Base-by-base conservation (phyloP, 2,888 invertebrate genomes). In the Drosophila colorata region DNA sequence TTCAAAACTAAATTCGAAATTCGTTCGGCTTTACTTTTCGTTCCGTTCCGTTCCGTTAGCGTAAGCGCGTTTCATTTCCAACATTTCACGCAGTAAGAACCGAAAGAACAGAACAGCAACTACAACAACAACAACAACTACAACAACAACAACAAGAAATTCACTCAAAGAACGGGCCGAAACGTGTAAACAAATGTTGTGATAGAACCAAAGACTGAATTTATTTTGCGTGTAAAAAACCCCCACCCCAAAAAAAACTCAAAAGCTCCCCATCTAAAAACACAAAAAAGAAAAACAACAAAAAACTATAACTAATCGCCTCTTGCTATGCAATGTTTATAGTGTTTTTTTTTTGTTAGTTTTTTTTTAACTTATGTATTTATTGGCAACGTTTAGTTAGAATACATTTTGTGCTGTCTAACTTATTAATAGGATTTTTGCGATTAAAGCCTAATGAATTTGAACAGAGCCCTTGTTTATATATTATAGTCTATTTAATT, bases 171-270 rank as follows among this genome's bases (percentile, higher is more conserved):
- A 81, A 79, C 66, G 77, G 70, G 79, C 79, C 87, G 84, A 81
- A 92, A 90, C 91, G 91, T 91, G 92, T 91, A 91, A 91, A 91
- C 92, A 92, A 92, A 92, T 92, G 92, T 92, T 92, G 92, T 92
- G 92, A 92, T 92, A 92, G 91, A 91, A 91, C 92, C 92, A 92
- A 92, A 92, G 92, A 92, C 92, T 92, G 92, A 92, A 92, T 91
- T 91, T 89, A 85, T 90, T 91, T 91, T 87, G 85, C 88, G 88
- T 85, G 89, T 85, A 87, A 81, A 77, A 80, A 25, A 66, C 44
- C 1, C 23, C 59, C 65, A 76, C 47, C 37, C 41, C 63, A 37
- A 7, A 78, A 84, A 82, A 60, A 16, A 16, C 25, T 14, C 37
- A 14, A 48, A 57, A 33, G 11, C 16, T 37, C 57, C 71, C 41